Percentiles rank a stretch among this genome's conserved stretches.
These are phyloP conservation scores for Nesogale talazaci DNA, from an alignment of 2,113 vertebrate species.

Conservation along the genomic window DNA sequence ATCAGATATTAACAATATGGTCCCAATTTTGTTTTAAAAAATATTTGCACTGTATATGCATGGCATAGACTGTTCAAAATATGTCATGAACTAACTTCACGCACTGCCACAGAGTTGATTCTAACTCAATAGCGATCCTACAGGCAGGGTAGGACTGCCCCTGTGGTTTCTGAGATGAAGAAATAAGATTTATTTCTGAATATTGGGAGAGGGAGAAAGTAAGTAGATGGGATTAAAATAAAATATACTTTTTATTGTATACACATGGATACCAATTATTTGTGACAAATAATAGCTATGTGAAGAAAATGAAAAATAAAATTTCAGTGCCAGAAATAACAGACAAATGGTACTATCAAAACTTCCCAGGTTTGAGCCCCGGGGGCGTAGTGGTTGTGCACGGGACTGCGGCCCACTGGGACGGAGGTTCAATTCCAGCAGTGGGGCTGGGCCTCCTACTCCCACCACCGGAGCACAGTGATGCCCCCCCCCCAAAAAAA, in stretches of 20 bases:
- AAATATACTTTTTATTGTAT: constrained; percentile 2
- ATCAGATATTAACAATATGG: not conserved
- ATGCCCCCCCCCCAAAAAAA: too few species aligned
- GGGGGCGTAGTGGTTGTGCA: too few species aligned
- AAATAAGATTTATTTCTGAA: constrained; percentile 48
- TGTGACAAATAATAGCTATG: constrained; percentile 29
- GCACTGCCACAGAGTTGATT: too few species aligned
- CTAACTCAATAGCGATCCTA: too few species aligned
- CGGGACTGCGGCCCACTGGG: too few species aligned
- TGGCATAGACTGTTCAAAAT: not conserved
- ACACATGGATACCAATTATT: not conserved
- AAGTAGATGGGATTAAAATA: not conserved
- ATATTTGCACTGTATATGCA: not conserved
- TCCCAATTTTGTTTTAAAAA: constrained; percentile 19
- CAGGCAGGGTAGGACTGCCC: too few species aligned
- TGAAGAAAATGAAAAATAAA: constrained; percentile 52
- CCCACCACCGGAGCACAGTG: too few species aligned
- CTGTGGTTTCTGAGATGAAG: too few species aligned
- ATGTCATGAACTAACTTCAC: constrained; percentile 9
- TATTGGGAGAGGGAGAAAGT: not conserved
- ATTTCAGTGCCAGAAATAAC: constrained; percentile 14
- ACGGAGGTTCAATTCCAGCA: too few species aligned
- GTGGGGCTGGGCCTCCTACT: too few species aligned
- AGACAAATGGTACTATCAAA: not conserved
- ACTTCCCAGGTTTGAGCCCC: too few species aligned